Conservation (phyloP, 2,888 invertebrate species). For the Sericinus montela region DNA sequence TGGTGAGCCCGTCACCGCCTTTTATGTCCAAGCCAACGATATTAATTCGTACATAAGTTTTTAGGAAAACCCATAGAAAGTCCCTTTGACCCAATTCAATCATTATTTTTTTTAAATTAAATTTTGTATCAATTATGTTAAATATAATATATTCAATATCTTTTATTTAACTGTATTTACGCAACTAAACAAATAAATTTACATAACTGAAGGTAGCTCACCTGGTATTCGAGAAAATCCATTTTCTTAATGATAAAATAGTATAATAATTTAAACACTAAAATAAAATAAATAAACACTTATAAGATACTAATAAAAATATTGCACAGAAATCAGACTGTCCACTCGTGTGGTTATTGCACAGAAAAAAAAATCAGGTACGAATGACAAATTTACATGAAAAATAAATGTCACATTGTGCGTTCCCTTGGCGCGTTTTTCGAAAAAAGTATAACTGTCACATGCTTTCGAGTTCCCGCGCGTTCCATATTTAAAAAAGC, state of each 20-base stretch:
- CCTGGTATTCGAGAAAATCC: slow-evolving; percentile 74
- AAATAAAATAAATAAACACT: slow-evolving; percentile 33
- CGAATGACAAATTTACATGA: slow-evolving; percentile 29
- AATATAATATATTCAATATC: no score
- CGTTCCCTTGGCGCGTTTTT: slow-evolving; percentile 15
- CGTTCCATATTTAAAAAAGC: slow-evolving; percentile 37
- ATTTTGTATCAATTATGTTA: no score
- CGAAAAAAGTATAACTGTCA: slow-evolving; percentile 24
- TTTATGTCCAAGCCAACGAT: no score
- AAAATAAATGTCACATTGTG: slow-evolving; percentile 28
- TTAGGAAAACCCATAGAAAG: no score
- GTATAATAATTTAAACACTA: slow-evolving; percentile 27
- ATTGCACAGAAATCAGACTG: slow-evolving; percentile 71
- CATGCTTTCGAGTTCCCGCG: slow-evolving; percentile 25
- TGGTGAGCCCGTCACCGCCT: no score
- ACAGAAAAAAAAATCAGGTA: slow-evolving; percentile 57
- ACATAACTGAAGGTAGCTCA: slow-evolving; percentile 32
- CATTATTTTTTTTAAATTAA: no score
- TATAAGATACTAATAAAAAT: slow-evolving; percentile 33
- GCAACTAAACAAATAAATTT: no score
- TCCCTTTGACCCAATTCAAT: no score
- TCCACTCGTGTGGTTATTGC: slow-evolving; percentile 66
- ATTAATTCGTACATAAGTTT: no score
- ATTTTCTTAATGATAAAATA: slow-evolving; percentile 30
- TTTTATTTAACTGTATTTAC: no score